A percentile compares a stretch with the other conserved stretches of the same genome.
Conservation (phyloP, 1,140 invertebrate genomes). For the Cydia splendana region DNA sequence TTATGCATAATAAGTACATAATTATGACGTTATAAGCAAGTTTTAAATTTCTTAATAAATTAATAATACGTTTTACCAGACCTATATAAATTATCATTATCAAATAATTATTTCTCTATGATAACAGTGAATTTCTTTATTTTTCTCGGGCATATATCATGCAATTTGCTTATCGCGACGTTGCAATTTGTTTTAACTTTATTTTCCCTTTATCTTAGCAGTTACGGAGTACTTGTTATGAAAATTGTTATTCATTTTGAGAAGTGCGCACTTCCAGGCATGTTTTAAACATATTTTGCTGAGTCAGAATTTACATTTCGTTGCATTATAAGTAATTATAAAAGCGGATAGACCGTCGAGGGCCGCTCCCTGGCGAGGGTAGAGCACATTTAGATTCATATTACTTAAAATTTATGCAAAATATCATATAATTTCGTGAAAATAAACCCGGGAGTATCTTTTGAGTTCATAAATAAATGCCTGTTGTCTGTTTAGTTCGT, state of each 20-base stretch:
- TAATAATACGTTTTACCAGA: too few species aligned
- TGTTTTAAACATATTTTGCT: slow-evolving; percentile 21
- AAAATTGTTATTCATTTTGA: neutral
- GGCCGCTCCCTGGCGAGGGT: slow-evolving; percentile 39
- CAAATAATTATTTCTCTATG: too few species aligned
- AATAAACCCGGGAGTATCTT: slow-evolving; percentile 21
- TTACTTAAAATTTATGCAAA: slow-evolving; percentile 35
- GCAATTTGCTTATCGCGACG: neutral
- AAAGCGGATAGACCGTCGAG: slow-evolving; percentile 39
- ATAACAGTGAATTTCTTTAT: neutral
- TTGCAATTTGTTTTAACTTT: neutral
- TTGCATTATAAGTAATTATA: slow-evolving; percentile 54
- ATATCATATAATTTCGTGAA: slow-evolving; percentile 32
- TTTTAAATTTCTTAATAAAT: too few species aligned
- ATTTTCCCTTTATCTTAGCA: neutral
- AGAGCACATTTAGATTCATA: slow-evolving; percentile 41
- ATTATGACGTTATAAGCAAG: too few species aligned
- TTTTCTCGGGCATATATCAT: neutral
- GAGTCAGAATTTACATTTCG: slow-evolving; percentile 51
- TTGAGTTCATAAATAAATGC: slow-evolving; percentile 19
- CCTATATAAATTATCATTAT: too few species aligned
- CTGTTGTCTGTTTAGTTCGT: slow-evolving; percentile 15
- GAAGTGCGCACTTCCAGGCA: neutral
- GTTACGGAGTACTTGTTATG: neutral
- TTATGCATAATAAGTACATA: too few species aligned